Percentiles rank a stretch among this genome's conserved stretches.
phyloP scores from a whole-genome alignment of 2,797 vertebrate species.

The Hozukius guyotensis region DNA sequence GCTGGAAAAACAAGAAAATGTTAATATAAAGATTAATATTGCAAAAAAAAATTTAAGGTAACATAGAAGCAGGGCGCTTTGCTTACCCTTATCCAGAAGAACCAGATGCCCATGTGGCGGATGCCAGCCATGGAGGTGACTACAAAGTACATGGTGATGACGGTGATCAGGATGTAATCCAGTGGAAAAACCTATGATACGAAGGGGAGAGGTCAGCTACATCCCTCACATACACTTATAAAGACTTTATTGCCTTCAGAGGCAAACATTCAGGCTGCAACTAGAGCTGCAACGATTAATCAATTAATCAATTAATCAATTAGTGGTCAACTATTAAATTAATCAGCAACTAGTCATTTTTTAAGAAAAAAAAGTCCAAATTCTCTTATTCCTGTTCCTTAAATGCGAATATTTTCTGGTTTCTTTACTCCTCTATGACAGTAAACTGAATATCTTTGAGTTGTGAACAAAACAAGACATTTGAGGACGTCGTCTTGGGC shows the following conservation, averaged over 20 bases:
- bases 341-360: not conserved
- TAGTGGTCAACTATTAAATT: not conserved
- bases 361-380: no score
- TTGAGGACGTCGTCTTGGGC: no score
- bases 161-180: constrained; percentile 96
- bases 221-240: not conserved
- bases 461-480: no score
- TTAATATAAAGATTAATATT: not conserved
- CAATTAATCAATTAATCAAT: no score
- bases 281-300: no score
- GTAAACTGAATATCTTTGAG: no score
- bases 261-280: not conserved
- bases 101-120: constrained; percentile 98
- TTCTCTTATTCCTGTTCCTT: no score
- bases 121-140: constrained; percentile 99
- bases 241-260: constrained; percentile 10
- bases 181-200: constrained; percentile 93
- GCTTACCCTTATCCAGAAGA: constrained; percentile 97
- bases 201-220: constrained; percentile 26
- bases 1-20: constrained; percentile 73
- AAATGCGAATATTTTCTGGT: no score
- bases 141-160: constrained; percentile 98
- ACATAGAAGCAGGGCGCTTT: not conserved
- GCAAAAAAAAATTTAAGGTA: not conserved
- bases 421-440: no score